Evolutionary conservation across 2,797 vertebrate species (phyloP), one percentile per base, ranked within the genome.

Genomic region (Apogon hyalosoma): DNA sequence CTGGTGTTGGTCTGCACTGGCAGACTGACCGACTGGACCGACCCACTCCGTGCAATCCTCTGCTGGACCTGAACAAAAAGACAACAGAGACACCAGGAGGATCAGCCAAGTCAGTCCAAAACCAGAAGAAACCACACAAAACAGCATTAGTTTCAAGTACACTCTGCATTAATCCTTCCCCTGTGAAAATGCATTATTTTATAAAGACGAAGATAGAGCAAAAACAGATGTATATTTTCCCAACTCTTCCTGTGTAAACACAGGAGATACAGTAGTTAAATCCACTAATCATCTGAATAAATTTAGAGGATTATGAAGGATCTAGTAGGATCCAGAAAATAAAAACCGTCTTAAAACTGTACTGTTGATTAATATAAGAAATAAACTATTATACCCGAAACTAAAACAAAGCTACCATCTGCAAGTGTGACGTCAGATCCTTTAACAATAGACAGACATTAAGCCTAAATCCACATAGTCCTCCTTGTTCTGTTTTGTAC

Each of bases 1-100:
- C 89, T 93, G 2, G 92, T 90, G 81, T 92, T 93, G 0, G 92
- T 89, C 88, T 94, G 94, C 59, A 92, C 82, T 0, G 94, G 91
- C 66, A 95, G 56, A 74, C 90, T 88, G 0, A 87, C 83, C 0
- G 91, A 83, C 80, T 94, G 92, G 0, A 72, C 51, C 62, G 87
- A 92, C 9, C 72, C 91, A 11, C 91, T 92, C 58, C 76, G 81
- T 3, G 92, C 9, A 3, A 89, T 53, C 71, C 87, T 89, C 67
- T 92, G 88, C 63, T 90, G 87, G 36, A 79, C 82, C 87, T 87
- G 24, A 2, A 28, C 24, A 28, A 28, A 4, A 24, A 24, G 21
- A 24, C 21, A 24, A 28, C 24, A 28, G 1, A 31, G 10, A 18
- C 12, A 11, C 40, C 42, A 39, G 55, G 42, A 56, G 58, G 65